These are phyloP conservation scores for Acanthopagrus latus DNA, from an alignment of 2,797 vertebrate species.

Conservation along the genomic window DNA sequence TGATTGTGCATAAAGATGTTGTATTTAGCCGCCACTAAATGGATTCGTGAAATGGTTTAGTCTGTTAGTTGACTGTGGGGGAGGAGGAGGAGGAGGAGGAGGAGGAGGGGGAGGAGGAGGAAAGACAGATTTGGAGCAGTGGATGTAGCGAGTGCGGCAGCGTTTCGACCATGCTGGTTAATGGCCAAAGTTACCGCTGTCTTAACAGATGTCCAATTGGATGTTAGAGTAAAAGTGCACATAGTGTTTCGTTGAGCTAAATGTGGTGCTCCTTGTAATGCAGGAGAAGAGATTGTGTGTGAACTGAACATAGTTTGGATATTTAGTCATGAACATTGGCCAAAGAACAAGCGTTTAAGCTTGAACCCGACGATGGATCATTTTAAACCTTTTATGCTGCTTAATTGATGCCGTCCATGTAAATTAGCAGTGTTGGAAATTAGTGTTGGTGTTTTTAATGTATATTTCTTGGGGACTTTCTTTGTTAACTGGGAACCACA, in stretches of 20 bases:
- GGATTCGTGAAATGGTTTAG: conserved; percentile 22
- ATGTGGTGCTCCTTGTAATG: not conserved
- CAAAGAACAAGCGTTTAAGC: not conserved
- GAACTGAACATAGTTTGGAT: not conserved
- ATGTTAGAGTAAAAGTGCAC: not conserved
- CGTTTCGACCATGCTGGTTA: not conserved
- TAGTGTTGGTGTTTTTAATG: not conserved
- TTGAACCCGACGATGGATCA: not conserved
- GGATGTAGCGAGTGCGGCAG: not conserved
- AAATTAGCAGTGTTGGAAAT: not conserved
- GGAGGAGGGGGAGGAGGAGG: conserved; percentile 7
- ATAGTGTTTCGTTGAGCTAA: not conserved
- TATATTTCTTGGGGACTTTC: not conserved
- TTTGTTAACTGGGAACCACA: not conserved
- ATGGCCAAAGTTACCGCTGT: conserved; percentile 7
- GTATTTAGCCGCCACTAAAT: conserved; percentile 38
- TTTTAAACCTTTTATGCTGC: not conserved
- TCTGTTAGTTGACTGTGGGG: conserved; percentile 31
- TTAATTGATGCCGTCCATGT: not conserved
- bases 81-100: not conserved
- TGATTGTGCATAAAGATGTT: conserved; percentile 41
- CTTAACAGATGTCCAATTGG: conserved; percentile 22
- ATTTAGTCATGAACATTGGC: not conserved
- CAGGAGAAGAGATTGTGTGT: not conserved
- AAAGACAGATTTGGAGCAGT: conserved; percentile 2